Conservation (phyloP, 2,888 invertebrate species). For the Loripinus fragilis region DNA sequence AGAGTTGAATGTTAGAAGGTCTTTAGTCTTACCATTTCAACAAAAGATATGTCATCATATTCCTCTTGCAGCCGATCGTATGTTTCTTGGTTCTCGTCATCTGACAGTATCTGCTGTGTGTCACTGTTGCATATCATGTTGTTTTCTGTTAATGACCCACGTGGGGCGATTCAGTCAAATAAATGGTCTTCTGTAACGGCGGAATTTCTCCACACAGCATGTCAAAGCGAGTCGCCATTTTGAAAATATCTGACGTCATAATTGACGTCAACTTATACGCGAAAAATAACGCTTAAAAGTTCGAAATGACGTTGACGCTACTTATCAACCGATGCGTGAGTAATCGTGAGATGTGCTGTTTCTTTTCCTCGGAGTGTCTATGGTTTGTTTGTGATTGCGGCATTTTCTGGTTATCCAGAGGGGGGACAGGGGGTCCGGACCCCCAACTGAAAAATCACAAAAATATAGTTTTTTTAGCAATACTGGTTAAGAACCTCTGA, state of each 20-base stretch:
- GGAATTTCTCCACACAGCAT: background rate
- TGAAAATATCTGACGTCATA: background rate
- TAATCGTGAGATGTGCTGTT: too few relatives aligned
- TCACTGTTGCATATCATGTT: background rate
- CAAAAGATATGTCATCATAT: background rate
- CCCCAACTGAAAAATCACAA: too few relatives aligned
- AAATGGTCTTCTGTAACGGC: too few relatives aligned
- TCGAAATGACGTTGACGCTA: background rate
- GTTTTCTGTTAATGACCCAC: background rate
- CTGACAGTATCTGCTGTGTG: background rate
- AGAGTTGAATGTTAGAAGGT: too few relatives aligned
- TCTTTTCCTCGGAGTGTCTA: too few relatives aligned
- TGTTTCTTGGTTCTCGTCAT: background rate
- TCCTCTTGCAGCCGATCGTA: background rate
- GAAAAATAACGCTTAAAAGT: background rate
- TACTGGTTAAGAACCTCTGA: too few relatives aligned
- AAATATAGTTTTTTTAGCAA: too few relatives aligned
- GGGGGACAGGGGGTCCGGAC: too few relatives aligned
- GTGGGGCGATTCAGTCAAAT: too few relatives aligned
- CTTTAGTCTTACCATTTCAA: conserved; percentile 1
- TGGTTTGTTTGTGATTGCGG: too few relatives aligned
- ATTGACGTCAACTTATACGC: background rate
- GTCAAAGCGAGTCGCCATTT: background rate
- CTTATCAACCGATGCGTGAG: too few relatives aligned
- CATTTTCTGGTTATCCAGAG: too few relatives aligned